Base-by-base conservation (phyloP, 1,140 invertebrate genomes). In the Drusus annulatus region DNA sequence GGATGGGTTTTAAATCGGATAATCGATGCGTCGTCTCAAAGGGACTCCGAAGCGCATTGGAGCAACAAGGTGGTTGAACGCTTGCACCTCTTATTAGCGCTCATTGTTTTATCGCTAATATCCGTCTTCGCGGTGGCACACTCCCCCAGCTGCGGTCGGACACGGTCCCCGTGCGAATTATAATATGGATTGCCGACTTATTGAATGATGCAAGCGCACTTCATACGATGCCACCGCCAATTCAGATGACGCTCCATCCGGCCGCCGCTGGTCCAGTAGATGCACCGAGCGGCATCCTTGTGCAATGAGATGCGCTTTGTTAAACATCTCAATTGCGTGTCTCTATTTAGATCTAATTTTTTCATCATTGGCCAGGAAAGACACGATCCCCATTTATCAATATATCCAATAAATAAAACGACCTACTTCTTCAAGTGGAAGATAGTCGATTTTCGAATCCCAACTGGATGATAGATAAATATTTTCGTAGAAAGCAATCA, bases 201-300 rank as follows among this genome's bases (percentile, higher is more conserved):
- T 78, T 78, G 76, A 78, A 78, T 78, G 76, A 78, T 78, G 76
- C 50, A 69, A 77, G 75, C 21, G 4, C n/a, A 28, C 51, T 69
- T 78, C 62, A 54, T 78, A 68, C 76, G 54, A 68, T 78, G 68
- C 51, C 76, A 56, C 56, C 56, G 63, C 65, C 62, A 78, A 69
- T 78, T 78, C 54, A 36, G 23, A 68, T 52, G 60, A 69, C 58
- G 51, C 23, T 50, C 45, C 75, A 77, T 77, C 75, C 75, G 75
- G 58, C 45, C 17, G 25, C 4, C 19, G 3, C 21, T 8, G 21
- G 50, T 74, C 17, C 15, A 36, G 31, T 36, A 36, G 31, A 25
- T 65, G 62, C 62, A 36, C 31, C 21, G 23, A 10, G 65, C 65
- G 65, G 65, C 65, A 45, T 69, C 28, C 65, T 69, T 50, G 65